Evolutionary conservation across 2,113 vertebrate species (phyloP), one percentile per base, ranked within the genome.

Genomic region (Fulica atra): DNA sequence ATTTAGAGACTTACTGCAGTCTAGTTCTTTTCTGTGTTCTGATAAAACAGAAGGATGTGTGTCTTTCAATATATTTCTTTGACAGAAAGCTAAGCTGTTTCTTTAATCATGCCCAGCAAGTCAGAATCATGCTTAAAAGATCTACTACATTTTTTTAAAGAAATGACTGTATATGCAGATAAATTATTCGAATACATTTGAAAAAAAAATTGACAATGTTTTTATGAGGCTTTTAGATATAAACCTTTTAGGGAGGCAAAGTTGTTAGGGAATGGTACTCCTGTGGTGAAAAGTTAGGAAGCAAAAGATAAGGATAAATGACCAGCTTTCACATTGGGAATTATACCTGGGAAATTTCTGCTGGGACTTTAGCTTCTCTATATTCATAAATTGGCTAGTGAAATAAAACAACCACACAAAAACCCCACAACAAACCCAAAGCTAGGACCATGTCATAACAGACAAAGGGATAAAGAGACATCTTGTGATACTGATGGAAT

Each of bases 261-360:
- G 13, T 1, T 54, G 2, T 33, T 44, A 26, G 0, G 0, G 48
- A 87, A 59, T 38, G 2, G 35, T 69, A 50, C 6, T 77, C 8
- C 42, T 64, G 16, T 6, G 7, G 16, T 70, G 14, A 42, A 74
- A 86, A 79, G 10, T 35, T 14, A 65, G 23, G 19, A 88, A 79
- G 2, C 23, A 73, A 70, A 70, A 4, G 7, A 9, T 50, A 60
- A 69, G 15, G 20, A 74, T 61, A 74, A 70, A 57, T 38, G 3
- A 61, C 7, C 8, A 57, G 7, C 0, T 82, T 79, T 82, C 26
- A 46, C 26, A 35, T 3, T 66, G 64, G 11, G 92, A 69, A 70
- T 74, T 61, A 56, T 50, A n/a, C 13, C 3, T 29, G 21, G 46
- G 8, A 60, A 51, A 73, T 57, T 70, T 91, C 12, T 86, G 6